A percentile compares a stretch with the other conserved stretches of the same genome.
Conservation (phyloP, 2,888 invertebrate genomes). For the Camponotus fellah region DNA sequence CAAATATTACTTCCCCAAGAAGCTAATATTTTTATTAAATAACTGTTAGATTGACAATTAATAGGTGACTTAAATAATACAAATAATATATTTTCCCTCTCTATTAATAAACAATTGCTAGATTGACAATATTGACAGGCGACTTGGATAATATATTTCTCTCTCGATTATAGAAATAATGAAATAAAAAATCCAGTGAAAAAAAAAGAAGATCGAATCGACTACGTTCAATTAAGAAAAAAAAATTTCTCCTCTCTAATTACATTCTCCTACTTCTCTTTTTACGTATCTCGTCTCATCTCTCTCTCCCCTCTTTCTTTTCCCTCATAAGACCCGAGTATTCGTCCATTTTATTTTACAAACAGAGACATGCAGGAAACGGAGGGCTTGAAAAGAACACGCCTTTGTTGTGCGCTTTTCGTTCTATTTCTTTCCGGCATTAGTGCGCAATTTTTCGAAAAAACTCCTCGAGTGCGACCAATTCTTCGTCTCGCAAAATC, state of each 20-base stretch:
- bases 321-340: neutral
- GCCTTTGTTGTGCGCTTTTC: neutral
- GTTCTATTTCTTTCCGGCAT: slow-evolving; percentile 14
- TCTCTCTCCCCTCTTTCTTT: neutral
- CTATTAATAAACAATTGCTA: no score
- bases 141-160: neutral
- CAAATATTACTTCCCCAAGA: neutral
- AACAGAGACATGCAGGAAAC: neutral
- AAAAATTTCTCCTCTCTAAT: neutral
- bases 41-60: neutral
- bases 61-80: neutral
- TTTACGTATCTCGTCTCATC: no score
- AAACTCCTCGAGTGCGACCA: neutral
- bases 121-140: no score
- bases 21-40: neutral
- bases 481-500: neutral
- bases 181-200: neutral
- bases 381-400: neutral
- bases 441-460: neutral
- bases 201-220: neutral
- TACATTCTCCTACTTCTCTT: neutral
- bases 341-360: slow-evolving; percentile 28
- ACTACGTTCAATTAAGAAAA: neutral
- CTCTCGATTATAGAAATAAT: neutral
- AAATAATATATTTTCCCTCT: no score